These are phyloP conservation scores for Brenthis daphne DNA, from an alignment of 2,888 invertebrate species.

Conservation along the genomic window DNA sequence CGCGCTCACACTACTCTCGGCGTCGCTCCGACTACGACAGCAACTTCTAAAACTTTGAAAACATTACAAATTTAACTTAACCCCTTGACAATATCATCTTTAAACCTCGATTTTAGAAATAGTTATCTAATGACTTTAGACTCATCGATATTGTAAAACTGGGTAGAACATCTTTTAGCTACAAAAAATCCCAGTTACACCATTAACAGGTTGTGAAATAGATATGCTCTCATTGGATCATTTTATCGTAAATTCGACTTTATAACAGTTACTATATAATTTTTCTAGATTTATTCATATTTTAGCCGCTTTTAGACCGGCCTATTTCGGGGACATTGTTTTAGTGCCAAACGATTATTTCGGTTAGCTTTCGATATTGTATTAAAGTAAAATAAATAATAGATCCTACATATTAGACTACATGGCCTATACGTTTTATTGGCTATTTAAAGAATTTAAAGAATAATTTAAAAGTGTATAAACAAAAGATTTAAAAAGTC, in stretches of 20 bases:
- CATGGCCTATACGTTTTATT: conserved; percentile 37
- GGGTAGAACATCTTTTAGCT: conserved; percentile 24
- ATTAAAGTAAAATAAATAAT: conserved; percentile 22
- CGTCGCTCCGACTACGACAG: conserved; percentile 90
- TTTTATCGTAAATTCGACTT: conserved; percentile 49
- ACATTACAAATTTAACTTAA: conserved; percentile 43
- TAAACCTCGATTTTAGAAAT: conserved; percentile 58
- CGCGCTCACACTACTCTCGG: conserved; percentile 82
- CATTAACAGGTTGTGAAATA: conserved; percentile 75
- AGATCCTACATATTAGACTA: conserved; percentile 51
- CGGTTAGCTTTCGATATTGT: conserved; percentile 35
- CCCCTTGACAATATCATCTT: conserved; percentile 74
- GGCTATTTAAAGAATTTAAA: conserved; percentile 24
- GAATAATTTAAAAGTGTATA: conserved; percentile 32
- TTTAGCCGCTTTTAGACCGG: conserved; percentile 74
- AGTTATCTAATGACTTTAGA: conserved; percentile 31
- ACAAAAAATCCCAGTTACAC: conserved; percentile 43
- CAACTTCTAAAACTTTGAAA: conserved; percentile 84
- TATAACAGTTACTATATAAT: conserved; percentile 42
- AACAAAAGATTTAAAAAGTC: conserved; percentile 27
- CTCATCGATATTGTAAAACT: conserved; percentile 25
- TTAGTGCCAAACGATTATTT: conserved; percentile 65
- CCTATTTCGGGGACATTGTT: conserved; percentile 60
- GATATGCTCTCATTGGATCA: conserved; percentile 51
- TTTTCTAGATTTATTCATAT: conserved; percentile 52